Evolutionary conservation across 2,888 invertebrate genomes (phyloP), one percentile per base, ranked within the genome.

Genomic region (Rhimphoctona megacephalus): DNA sequence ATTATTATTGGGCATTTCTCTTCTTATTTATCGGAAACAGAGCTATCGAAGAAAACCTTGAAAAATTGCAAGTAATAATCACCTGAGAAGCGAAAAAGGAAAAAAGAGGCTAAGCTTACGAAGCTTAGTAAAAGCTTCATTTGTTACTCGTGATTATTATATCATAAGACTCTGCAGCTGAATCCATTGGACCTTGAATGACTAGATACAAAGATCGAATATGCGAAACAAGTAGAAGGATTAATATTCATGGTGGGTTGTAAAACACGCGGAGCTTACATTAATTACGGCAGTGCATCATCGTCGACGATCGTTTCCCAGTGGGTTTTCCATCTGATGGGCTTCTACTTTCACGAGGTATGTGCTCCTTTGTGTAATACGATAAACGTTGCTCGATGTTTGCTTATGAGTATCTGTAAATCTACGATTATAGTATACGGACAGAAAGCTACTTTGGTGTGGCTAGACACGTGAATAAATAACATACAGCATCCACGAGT

Each of bases 231-330:
- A 52, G 52, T 33, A 11, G 4, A 33, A 14, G 52, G 43, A 67
- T 78, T 49, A 79, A 79, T 83, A 83, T 83, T 83, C 79, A 79
- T 61, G 69, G 70, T 57, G n/a, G 69, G 19, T 39, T 46, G 67
- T 49, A 22, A 57, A 83, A 69, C 73, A 73, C 69, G 80, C 64
- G 61, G 61, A 74, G 57, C 69, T 46, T 64, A 80, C 80, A 72
- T 84, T 69, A 84, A 79, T 84, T 84, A 79, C 43, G 54, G 67
- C 67, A 46, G 36, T 77, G 74, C 73, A 69, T 69, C 70, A 80
- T 74, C 69, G 74, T 74, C 39, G 52, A 69, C 79, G 69, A 84
- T 64, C 79, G 74, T 76, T 84, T 82, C 46, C 49, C 30, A 43
- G 46, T 64, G 25, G 70, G 25, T 61, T 74, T 80, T 80, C 39